Evolutionary conservation across 2,113 vertebrate genomes (phyloP), one percentile per base, ranked within the genome.

Genomic region (Spea bombifrons): DNA sequence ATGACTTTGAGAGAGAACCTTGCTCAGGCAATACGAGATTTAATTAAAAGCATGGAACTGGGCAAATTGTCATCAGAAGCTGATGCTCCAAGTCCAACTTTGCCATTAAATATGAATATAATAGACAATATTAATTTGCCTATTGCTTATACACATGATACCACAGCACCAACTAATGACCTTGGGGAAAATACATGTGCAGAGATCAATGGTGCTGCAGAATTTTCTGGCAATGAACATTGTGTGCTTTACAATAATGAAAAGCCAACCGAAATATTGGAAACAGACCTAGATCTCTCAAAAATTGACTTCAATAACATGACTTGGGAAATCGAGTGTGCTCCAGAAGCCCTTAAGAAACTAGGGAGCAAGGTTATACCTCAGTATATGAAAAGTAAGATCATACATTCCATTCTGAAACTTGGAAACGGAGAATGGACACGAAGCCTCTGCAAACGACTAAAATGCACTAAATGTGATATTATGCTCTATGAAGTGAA

Each of bases 321-420:
- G 93, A 92, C 92, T 0, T 94, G 93, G 93, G 93, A 94, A 84
- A 91, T 94, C 0, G 93, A 93, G 68, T 94, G 93, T 16, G 92
- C 93, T 30, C 89, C 92, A 3, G 93, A 93, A 73, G 83, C 69
- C 69, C 81, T 94, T 6, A 93, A 93, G 84, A 92, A 86, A 0
- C 81, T 94, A 67, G 86, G 86, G 7, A 90, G 88, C 82, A 93
- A 92, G 83, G 84, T 80, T 5, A 83, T 92, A 71, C 85, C 89
- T 30, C 87, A 73, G 76, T 84, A 90, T 66, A 83, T 92, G 64
- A 94, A 92, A 86, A 83, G 86, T 59, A 94, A 91, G 83, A 86
- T 89, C 52, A 86, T 94, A 55, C 77, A 86, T 5, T 80, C 85
- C 8, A 91, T 93, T 81, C 91, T 91, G 81, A 86, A 70, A 46